A percentile compares a stretch with the other conserved stretches of the same genome.
These are phyloP conservation scores for Lepidurus apus DNA, from an alignment of 1,140 invertebrate species.

Conservation along the genomic window DNA sequence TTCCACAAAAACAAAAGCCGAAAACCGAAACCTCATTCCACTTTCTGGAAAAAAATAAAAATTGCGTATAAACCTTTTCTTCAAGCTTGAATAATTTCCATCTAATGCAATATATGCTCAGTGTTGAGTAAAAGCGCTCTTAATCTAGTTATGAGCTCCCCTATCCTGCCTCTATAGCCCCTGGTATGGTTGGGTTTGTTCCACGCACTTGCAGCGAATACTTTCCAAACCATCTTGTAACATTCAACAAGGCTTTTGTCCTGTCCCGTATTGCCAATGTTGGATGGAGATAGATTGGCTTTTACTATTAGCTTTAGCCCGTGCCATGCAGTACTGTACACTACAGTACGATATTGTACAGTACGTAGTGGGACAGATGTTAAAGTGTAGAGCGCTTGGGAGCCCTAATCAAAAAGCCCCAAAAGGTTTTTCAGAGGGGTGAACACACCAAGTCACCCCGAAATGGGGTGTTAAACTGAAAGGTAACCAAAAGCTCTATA, in stretches of 20 bases:
- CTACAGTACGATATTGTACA: too few species aligned
- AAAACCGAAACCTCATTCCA: too few species aligned
- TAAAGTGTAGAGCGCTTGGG: conserved; percentile 4
- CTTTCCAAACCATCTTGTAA: conserved; percentile 12
- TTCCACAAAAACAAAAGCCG: too few species aligned
- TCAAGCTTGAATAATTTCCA: too few species aligned
- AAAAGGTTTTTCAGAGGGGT: not conserved
- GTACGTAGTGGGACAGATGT: not conserved
- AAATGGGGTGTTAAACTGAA: conserved; percentile 22
- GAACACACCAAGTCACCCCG: not conserved
- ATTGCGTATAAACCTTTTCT: too few species aligned
- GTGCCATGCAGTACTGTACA: too few species aligned
- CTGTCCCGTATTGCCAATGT: conserved; percentile 4
- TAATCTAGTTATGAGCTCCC: not conserved
- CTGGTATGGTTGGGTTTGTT: not conserved
- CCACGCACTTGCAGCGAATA: not conserved
- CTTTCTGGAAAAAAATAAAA: too few species aligned
- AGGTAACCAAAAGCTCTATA: not conserved
- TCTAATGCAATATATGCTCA: not conserved
- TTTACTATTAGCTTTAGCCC: not conserved
- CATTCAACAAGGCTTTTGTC: conserved; percentile 21
- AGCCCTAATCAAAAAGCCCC: not conserved
- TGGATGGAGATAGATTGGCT: conserved; percentile 21
- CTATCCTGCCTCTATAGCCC: not conserved
- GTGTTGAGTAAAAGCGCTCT: not conserved